phyloP scores from a whole-genome alignment of 2,113 vertebrate species.

The Sceloporus undulatus region DNA sequence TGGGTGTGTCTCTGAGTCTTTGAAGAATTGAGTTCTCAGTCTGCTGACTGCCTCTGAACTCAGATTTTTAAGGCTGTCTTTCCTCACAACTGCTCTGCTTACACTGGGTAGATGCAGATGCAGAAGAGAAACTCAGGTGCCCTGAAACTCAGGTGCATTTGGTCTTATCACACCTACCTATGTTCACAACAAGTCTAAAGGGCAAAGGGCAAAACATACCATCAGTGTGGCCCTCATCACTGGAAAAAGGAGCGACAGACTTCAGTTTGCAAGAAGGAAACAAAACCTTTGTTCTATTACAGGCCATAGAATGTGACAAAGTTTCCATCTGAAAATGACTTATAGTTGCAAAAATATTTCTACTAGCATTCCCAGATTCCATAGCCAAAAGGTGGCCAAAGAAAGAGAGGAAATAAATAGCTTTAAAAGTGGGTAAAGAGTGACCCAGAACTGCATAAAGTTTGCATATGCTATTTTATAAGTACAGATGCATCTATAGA shows the following conservation, averaged over 20 bases:
- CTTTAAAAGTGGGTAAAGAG: neutral
- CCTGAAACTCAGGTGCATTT: neutral
- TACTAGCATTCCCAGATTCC: too few species aligned
- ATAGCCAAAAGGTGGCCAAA: too few species aligned
- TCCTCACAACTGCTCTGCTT: neutral
- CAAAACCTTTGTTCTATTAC: conserved; percentile 14
- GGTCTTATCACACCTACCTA: neutral
- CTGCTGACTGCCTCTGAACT: neutral
- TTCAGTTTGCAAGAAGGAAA: conserved; percentile 17
- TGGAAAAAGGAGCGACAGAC: neutral
- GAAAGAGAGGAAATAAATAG: neutral
- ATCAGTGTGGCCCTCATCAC: conserved; percentile 2
- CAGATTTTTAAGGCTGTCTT: conserved; percentile 3
- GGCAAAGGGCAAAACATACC: conserved; percentile 19
- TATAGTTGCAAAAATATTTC: conserved; percentile 1
- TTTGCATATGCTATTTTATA: too few species aligned
- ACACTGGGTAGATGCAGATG: neutral
- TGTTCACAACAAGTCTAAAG: conserved; percentile 7
- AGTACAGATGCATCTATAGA: neutral
- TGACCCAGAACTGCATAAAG: too few species aligned
- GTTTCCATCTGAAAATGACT: conserved; percentile 7
- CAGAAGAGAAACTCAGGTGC: neutral
- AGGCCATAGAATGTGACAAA: conserved; percentile 9
- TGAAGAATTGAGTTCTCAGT: neutral
- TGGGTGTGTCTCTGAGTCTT: neutral